Base-by-base conservation (phyloP, 2,888 invertebrate species). In the Cheilosia urbana region DNA sequence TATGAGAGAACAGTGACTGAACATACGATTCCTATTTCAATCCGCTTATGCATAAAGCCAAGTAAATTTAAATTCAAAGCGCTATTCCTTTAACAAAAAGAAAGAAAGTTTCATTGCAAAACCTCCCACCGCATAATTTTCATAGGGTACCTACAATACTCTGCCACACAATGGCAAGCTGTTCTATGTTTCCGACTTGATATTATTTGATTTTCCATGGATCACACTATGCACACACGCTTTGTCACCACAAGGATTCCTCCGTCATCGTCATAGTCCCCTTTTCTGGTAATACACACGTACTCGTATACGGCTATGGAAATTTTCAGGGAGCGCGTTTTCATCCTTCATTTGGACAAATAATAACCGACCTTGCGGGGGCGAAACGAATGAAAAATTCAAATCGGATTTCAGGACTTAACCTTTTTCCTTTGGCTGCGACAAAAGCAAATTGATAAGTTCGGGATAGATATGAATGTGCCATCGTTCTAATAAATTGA, bases 401-500 rank as follows among this genome's bases (percentile, higher is more conserved):
- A 84, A 84, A 84, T 75, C 79, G 69, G 80, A 80, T 84, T 80
- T 65, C 21, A 49, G 58, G 69, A 75, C 47, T 79, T 84, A 80
- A 71, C 80, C 75, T 65, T 69, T 71, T 57, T 84, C 71, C 80
- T 66, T 60, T 60, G 65, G 75, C 37, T 71, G 27, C 63, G 53
- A 47, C 75, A 65, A 65, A 65, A 68, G 65, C 78, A 72, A 53
- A 83, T 66, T 71, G 58, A 72, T 72, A 60, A 62, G 40, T 81
- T 69, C 19, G 13, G 21, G 40, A 68, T 34, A 27, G 49, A n/a
- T 27, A 27, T 5, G 66, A 45, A 27, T 47, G 47, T 49, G 47
- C 49, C 45, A 24, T 27, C 15, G n/a, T 37, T 40, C 21, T 47
- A 21, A 11, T 21, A 49, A 19, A 49, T 11, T 21, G 17, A 27